phyloP scores from a whole-genome alignment of 2,888 invertebrate species.

The Lasioglossum calceatum region DNA sequence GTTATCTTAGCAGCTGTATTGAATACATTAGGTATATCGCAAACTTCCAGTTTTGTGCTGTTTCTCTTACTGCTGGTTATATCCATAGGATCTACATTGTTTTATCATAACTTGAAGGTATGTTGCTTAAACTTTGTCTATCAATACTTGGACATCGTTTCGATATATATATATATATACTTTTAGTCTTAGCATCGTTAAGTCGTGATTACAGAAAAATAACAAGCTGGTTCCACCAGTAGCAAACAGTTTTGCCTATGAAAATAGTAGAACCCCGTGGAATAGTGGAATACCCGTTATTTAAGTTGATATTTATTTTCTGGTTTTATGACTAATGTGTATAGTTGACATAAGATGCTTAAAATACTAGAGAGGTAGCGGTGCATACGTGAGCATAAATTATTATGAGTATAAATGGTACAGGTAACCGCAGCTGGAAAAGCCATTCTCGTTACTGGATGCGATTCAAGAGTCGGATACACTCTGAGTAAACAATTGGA shows the following conservation, averaged over 20 bases:
- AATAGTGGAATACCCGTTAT: not conserved
- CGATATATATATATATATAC: too few relatives aligned
- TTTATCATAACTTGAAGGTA: slow-evolving; percentile 94
- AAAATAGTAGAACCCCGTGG: not conserved
- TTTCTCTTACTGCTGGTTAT: slow-evolving; percentile 91
- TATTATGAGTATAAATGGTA: slow-evolving; percentile 17
- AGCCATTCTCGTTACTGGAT: slow-evolving; percentile 93
- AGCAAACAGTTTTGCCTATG: not conserved
- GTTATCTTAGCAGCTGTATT: slow-evolving; percentile 90
- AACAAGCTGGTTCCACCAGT: not conserved
- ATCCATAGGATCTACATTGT: slow-evolving; percentile 91
- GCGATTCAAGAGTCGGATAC: slow-evolving; percentile 91
- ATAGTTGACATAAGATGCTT: not conserved
- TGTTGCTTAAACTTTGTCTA: slow-evolving; percentile 65
- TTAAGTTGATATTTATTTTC: not conserved
- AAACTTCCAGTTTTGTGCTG: slow-evolving; percentile 91
- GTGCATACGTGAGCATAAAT: not conserved
- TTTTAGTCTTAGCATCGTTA: not conserved
- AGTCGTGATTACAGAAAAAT: not conserved
- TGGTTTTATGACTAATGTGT: not conserved
- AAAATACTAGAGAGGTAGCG: slow-evolving; percentile 4
- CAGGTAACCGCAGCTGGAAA: slow-evolving; percentile 93
- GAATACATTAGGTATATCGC: slow-evolving; percentile 90
- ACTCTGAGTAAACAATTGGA: slow-evolving; percentile 92
- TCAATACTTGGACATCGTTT: not conserved